Evolutionary conservation across 2,888 invertebrate genomes (phyloP).

Genomic region (Eumerus sabulonum): DNA sequence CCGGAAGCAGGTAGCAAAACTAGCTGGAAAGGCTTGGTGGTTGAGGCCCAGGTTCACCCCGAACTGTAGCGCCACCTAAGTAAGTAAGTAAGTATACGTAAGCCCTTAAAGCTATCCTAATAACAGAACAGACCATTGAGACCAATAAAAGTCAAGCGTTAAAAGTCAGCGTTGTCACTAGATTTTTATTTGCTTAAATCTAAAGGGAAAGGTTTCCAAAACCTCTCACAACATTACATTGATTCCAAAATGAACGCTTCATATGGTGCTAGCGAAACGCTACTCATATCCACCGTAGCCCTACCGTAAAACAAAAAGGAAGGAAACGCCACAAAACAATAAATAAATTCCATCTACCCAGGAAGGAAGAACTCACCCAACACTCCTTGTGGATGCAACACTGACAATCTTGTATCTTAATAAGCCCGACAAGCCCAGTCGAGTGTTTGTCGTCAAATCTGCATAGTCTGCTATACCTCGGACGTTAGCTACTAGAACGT

Average conservation of each 20-base stretch:
- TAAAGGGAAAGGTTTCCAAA: no score
- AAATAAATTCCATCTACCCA: background rate
- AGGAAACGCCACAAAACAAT: background rate
- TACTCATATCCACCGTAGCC: constrained; percentile 68
- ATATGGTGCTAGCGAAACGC: constrained; percentile 72
- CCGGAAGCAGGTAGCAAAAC: no score
- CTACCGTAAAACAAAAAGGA: no score
- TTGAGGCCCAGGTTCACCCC: no score
- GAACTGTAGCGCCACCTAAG: no score
- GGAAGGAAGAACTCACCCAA: constrained; percentile 71
- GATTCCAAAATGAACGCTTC: constrained; percentile 76
- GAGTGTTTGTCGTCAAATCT: constrained; percentile 74
- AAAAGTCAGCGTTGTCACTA: no score
- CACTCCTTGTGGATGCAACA: constrained; percentile 71
- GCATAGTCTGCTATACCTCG: constrained; percentile 72
- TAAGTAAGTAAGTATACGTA: no score
- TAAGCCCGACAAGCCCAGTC: constrained; percentile 69
- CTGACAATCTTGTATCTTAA: constrained; percentile 72
- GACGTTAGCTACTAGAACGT: constrained; percentile 80
- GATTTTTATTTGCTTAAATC: no score
- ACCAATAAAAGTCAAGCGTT: no score
- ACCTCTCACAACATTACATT: background rate
- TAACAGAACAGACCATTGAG: no score
- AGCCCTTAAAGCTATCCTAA: no score
- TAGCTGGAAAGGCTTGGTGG: no score